A percentile compares a stretch with the other conserved stretches of the same genome.
Conservation (phyloP, 1,140 invertebrate genomes). For the Episyrphus balteatus region DNA sequence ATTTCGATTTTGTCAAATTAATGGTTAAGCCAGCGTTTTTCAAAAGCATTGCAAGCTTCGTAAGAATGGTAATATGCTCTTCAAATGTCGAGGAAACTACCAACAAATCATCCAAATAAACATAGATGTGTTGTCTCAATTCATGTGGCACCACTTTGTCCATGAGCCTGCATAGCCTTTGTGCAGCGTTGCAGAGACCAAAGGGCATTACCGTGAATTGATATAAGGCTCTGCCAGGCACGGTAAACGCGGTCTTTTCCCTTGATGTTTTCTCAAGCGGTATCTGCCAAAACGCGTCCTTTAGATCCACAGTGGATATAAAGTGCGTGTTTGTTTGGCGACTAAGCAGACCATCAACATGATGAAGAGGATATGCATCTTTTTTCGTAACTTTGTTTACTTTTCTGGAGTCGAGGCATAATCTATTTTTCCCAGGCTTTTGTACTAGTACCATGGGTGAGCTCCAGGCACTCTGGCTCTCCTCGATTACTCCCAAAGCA, state of each 20-base stretch:
- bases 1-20: not conserved
- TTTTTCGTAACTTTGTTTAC: conserved; percentile 18
- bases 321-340: not conserved
- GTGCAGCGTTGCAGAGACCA: too few species aligned
- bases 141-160: too few species aligned
- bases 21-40: not conserved
- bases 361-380: conserved; percentile 20
- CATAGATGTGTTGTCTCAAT: not conserved
- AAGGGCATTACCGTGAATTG: conserved; percentile 22
- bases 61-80: not conserved
- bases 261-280: conserved; percentile 13
- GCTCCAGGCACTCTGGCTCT: conserved; percentile 29
- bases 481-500: conserved; percentile 29
- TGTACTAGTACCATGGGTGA: conserved; percentile 28
- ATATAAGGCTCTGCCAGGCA: conserved; percentile 3
- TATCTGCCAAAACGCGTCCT: conserved; percentile 29
- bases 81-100: not conserved
- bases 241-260: conserved; percentile 37
- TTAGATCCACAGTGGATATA: conserved; percentile 18
- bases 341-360: conserved; percentile 9
- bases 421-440: conserved; percentile 6
- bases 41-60: not conserved
- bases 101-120: not conserved
- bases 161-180: too few species aligned
- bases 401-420: conserved; percentile 21